Evolutionary conservation across 2,797 vertebrate genomes (phyloP), one percentile per base, ranked within the genome.

Genomic region (Microtus agrestis): DNA sequence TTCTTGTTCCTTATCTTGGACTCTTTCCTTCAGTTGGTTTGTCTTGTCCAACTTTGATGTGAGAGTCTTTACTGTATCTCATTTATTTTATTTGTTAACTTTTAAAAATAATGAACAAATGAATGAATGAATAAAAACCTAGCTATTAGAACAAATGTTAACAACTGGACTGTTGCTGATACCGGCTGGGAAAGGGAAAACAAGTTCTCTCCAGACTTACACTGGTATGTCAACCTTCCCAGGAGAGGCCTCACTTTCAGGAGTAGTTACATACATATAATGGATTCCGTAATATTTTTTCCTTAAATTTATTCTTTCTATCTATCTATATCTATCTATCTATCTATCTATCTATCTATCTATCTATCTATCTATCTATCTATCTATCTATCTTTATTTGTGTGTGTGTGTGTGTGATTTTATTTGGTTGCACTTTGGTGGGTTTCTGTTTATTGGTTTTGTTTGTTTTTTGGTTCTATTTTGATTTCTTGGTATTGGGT

Each of bases 361-460:
- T n/a, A 1, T n/a, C 14, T 69, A 1, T 19, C 31, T n/a, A 1
- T 23, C 3, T 61, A 1, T 61, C 21, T 61, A 1, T 61, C 2
- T 61, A 0, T 59, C 40, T 40, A 40, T 40, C 40, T 40, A 40
- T 40, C 40, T 40, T 2, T 40, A 27, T 40, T 40, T 65, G 29
- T 65, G 29, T 54, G 51, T 51, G 48, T 51, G 51, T 51, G 6
- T 61, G 43, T 59, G 40, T 40, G 7, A 17, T 84, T 84, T 84
- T 34, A 46, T 6, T 31, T 5, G 15, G 40, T 65, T 63, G 29
- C 4, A 43, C n/a, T 61, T 29, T 82, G 14, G 37, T 56, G 6
- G 10, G 7, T 10, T 78, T 31, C 17, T 61, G 12, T 27, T 40
- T 56, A 4, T 9, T 80, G 27, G 1, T 27, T 59, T 29, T 40